Evolutionary conservation across 2,888 invertebrate species (phyloP).

Genomic region (Halocaridina rubra): DNA sequence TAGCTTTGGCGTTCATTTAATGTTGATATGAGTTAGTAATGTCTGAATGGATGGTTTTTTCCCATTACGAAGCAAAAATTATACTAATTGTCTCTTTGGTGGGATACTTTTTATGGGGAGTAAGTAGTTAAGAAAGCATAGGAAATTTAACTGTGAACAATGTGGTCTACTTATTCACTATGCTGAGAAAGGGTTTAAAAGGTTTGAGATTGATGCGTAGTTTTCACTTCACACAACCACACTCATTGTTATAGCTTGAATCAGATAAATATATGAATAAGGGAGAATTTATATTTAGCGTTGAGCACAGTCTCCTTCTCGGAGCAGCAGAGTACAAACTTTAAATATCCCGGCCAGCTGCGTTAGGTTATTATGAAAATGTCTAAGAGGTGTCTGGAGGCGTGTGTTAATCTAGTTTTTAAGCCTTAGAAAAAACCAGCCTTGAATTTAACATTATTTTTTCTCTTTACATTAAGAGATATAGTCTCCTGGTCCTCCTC

Average conservation of each 20-base stretch:
- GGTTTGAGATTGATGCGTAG: too few species aligned
- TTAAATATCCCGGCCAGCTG: constrained; percentile 30
- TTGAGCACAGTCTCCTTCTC: constrained; percentile 45
- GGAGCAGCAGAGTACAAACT: constrained; percentile 54
- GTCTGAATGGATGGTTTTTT: too few species aligned
- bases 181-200: neutral
- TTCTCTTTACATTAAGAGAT: neutral
- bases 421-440: neutral
- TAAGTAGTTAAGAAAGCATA: neutral
- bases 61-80: too few species aligned
- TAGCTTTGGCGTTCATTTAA: too few species aligned
- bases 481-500: neutral
- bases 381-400: neutral
- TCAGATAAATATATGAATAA: constrained; percentile 24
- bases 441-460: neutral
- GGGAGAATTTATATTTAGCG: constrained; percentile 45
- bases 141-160: neutral
- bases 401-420: neutral
- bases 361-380: neutral
- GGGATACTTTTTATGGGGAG: too few species aligned
- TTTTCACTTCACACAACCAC: neutral
- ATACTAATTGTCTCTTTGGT: too few species aligned
- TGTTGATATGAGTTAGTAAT: too few species aligned
- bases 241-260: constrained; percentile 13
- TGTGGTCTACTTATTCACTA: neutral